phyloP scores from a whole-genome alignment of 2,888 invertebrate genomes.

The Yponomeuta malinellus region DNA sequence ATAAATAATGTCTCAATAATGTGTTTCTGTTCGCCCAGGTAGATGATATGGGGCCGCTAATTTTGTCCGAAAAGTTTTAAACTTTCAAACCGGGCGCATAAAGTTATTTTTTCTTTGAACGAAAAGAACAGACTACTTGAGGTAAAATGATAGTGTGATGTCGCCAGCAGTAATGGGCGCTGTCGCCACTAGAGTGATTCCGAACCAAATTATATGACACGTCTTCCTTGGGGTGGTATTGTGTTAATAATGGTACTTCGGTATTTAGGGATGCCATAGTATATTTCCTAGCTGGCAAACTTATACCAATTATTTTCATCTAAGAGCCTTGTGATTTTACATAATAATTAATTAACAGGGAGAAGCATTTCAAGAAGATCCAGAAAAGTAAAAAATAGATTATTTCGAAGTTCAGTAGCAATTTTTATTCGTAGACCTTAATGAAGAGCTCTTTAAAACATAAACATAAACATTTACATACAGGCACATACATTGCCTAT shows the following conservation, averaged over 20 bases:
- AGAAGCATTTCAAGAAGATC: too few species aligned
- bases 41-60: constrained; percentile 4
- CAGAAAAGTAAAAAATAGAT: too few species aligned
- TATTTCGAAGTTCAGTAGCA: too few species aligned
- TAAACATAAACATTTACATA: too few species aligned
- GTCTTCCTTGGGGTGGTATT: not conserved
- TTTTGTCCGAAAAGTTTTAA: not conserved
- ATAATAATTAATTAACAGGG: too few species aligned
- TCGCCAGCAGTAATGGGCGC: constrained; percentile 31
- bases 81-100: not conserved
- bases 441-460: too few species aligned
- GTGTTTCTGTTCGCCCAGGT: constrained; percentile 15
- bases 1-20: constrained; percentile 15
- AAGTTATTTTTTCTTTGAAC: not conserved
- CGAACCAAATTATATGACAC: not conserved
- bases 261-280: not conserved
- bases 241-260: not conserved
- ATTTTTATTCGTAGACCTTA: too few species aligned
- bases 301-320: too few species aligned
- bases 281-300: not conserved
- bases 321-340: too few species aligned
- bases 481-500: too few species aligned
- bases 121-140: not conserved
- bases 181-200: constrained; percentile 38
- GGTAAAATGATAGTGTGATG: constrained; percentile 13